A percentile compares a stretch with the other conserved stretches of the same genome.
Evolutionary conservation across 2,113 vertebrate genomes (phyloP).

Genomic region (Carassius auratus): DNA sequence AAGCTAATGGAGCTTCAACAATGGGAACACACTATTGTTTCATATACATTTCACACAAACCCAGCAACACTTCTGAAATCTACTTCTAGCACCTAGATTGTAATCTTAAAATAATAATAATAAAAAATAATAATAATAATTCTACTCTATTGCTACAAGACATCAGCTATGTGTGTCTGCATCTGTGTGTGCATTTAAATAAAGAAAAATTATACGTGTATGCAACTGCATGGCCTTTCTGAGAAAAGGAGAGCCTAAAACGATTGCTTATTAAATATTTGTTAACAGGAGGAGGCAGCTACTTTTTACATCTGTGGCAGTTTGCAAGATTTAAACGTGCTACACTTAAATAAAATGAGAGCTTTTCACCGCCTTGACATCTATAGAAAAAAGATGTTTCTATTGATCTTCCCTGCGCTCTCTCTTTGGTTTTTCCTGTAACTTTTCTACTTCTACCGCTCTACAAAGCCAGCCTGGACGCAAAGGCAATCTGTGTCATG

Average conservation of each 20-base stretch:
- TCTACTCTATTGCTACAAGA: slow-evolving; percentile 68
- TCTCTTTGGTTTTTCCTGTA: slow-evolving; percentile 68
- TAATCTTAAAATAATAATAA: neutral
- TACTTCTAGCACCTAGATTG: slow-evolving; percentile 56
- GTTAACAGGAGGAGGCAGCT: slow-evolving; percentile 48
- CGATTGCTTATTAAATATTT: slow-evolving; percentile 17
- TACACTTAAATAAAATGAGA: slow-evolving; percentile 63
- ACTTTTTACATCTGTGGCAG: slow-evolving; percentile 55
- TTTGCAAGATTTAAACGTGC: slow-evolving; percentile 48
- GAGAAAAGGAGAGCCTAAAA: slow-evolving; percentile 25
- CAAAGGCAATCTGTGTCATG: slow-evolving; percentile 56
- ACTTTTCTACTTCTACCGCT: slow-evolving; percentile 58
- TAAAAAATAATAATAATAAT: neutral
- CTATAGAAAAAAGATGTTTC: slow-evolving; percentile 52
- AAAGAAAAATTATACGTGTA: slow-evolving; percentile 65
- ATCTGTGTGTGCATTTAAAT: slow-evolving; percentile 29
- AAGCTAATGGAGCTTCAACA: slow-evolving; percentile 40
- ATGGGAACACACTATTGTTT: slow-evolving; percentile 18
- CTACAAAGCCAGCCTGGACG: slow-evolving; percentile 45
- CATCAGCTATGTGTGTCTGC: slow-evolving; percentile 4
- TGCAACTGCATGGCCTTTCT: slow-evolving; percentile 60
- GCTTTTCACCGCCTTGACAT: neutral
- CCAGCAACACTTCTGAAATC: slow-evolving; percentile 44
- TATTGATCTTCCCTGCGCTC: slow-evolving; percentile 55
- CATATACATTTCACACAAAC: slow-evolving; percentile 37